A percentile compares a stretch with the other conserved stretches of the same genome.
These are phyloP conservation scores for Lepidochitona cinerea DNA, from an alignment of 2,888 invertebrate species.

Conservation along the genomic window DNA sequence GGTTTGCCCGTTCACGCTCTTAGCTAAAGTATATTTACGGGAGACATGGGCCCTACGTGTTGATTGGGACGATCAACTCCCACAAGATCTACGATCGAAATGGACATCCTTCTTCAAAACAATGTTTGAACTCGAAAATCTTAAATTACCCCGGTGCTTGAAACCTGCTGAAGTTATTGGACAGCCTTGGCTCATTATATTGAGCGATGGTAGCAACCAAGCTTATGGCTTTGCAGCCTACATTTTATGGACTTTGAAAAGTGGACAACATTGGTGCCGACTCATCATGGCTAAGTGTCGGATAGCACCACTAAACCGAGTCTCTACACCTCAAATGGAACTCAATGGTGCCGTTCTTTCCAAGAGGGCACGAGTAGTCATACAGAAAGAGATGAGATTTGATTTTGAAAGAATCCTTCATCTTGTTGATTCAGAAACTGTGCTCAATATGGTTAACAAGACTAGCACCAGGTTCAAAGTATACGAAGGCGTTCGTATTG, in stretches of 20 bases:
- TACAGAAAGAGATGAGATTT: conserved; percentile 8
- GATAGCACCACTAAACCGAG: conserved; percentile 7
- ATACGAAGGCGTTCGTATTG: conserved; percentile 8
- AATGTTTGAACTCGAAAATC: conserved; percentile 8
- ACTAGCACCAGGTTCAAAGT: conserved; percentile 8
- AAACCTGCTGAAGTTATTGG: conserved; percentile 2
- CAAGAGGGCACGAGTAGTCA: background rate
- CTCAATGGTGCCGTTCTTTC: conserved; percentile 8
- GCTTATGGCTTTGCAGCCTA: conserved; percentile 17
- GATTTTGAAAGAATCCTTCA: background rate
- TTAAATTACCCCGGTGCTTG: background rate
- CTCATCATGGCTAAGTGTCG: conserved; percentile 11
- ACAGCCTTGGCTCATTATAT: conserved; percentile 5
- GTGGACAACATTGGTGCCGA: conserved; percentile 2
- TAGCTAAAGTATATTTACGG: conserved; percentile 4
- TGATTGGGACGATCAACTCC: conserved; percentile 12
- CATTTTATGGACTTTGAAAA: conserved; percentile 5
- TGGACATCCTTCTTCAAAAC: conserved; percentile 7
- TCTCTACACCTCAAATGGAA: conserved; percentile 13
- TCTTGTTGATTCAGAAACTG: conserved; percentile 12
- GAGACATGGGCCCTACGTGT: conserved; percentile 5
- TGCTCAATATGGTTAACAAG: conserved; percentile 9
- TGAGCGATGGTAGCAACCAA: background rate
- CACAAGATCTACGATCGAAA: background rate
- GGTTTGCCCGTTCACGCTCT: background rate